Base-by-base conservation (phyloP, 1,140 invertebrate species). In the Drosophila miranda region DNA sequence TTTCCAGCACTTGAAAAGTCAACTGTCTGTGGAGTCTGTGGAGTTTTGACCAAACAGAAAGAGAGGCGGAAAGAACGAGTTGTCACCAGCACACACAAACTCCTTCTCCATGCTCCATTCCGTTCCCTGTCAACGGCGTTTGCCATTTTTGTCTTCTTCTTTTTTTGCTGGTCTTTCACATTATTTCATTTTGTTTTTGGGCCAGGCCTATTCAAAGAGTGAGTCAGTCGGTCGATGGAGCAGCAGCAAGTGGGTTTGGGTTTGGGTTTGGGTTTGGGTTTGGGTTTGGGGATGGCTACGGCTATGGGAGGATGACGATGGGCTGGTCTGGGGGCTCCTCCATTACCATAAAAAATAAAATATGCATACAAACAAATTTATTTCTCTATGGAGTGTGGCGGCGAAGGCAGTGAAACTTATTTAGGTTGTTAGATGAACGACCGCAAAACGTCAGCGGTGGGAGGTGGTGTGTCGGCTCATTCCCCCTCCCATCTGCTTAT, bases 351-450 rank as follows among this genome's bases (percentile, higher is more conserved):
- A 19, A 62, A 62, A 52, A 57, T 43, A 64, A 63, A 30, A 61
- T 49, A 72, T 16, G 56, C 53, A 51, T 26, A 75, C 55, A 53
- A 54, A 50, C 56, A 78, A 55, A 72, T 49, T 56, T 51, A 63
- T 50, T 59, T 49, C 58, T 49, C 44, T 44, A 41, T 64, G 58
- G 55, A 66, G 52, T 38, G 34, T 38, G 34, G 34, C 34, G 11
- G 55, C 42, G 54, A 67, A 69, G 76, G 63, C 76, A 75, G 76
- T 71, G 58, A 79, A 75, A 79, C 76, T 79, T 80, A 81, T 80
- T 80, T 81, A 80, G 78, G 78, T 80, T 80, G 78, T 81, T 76
- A 67, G 78, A 76, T 80, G 78, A 80, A 80, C 78, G 78, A 76
- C 78, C 77, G 72, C 67, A 64, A 78, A 63, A 75, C 59, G 70